These are phyloP conservation scores for Drosophila kanapiae DNA, from an alignment of 1,140 invertebrate genomes.

Conservation along the genomic window DNA sequence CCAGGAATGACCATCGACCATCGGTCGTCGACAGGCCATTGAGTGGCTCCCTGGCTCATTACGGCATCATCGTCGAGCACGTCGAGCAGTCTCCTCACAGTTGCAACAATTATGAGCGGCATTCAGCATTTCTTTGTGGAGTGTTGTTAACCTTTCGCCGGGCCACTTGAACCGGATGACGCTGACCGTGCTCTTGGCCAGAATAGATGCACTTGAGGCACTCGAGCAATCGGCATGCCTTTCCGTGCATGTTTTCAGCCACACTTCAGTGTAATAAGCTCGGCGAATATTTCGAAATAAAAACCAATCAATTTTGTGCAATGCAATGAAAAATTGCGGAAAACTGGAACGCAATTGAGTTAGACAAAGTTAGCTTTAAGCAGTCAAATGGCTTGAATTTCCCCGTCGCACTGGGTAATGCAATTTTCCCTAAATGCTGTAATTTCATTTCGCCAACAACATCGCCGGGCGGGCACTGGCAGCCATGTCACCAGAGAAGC, in stretches of 20 bases:
- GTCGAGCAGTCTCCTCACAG: conserved; percentile 19
- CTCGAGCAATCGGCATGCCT: conserved; percentile 28
- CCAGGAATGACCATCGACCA: conserved; percentile 3
- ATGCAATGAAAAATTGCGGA: conserved; percentile 2
- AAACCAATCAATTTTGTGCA: conserved; percentile 23
- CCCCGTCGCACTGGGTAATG: conserved; percentile 43
- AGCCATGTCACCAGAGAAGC: conserved; percentile 2
- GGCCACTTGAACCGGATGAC: conserved; percentile 64
- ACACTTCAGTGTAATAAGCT: conserved; percentile 44
- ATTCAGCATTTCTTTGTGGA: conserved; percentile 66
- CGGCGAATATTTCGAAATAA: conserved; percentile 40
- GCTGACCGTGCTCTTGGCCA: conserved; percentile 38
- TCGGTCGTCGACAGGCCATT: conserved; percentile 30
- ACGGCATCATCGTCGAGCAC: conserved; percentile 40
- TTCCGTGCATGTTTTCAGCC: conserved; percentile 11
- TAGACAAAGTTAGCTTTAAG: conserved; percentile 31
- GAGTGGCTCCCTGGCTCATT: conserved; percentile 49
- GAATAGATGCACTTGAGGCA: conserved; percentile 47
- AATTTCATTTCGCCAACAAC: conserved; percentile 64
- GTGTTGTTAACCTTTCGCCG: conserved; percentile 80
- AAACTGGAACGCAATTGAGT: conserved; percentile 13
- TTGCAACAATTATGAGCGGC: conserved; percentile 44
- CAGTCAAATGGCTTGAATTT: conserved; percentile 20
- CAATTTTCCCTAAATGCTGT: conserved; percentile 60
- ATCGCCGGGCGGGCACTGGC: not conserved